Evolutionary conservation across 2,797 vertebrate species (phyloP).

Genomic region (Rhodeus uyekii): DNA sequence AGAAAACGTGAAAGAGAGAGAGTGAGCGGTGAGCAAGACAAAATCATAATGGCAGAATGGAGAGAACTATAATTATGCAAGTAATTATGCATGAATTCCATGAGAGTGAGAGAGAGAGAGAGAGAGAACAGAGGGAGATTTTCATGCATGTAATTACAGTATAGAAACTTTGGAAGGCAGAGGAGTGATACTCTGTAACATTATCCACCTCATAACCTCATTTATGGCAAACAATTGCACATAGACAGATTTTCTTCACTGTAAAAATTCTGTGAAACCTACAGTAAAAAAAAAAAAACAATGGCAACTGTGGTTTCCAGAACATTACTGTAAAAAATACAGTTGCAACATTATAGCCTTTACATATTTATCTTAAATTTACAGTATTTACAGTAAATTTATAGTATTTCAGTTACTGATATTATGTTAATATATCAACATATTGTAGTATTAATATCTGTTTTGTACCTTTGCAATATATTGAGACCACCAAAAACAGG

Average conservation of each 20-base stretch:
- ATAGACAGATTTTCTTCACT: not conserved
- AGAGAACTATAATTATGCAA: conserved; percentile 76
- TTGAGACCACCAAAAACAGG: not conserved
- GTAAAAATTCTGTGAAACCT: not conserved
- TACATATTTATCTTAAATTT: not conserved
- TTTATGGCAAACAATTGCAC: conserved; percentile 22
- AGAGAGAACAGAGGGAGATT: conserved; percentile 63
- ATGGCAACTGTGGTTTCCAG: not conserved
- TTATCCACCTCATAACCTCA: conserved; percentile 44
- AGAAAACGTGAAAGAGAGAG: conserved; percentile 20
- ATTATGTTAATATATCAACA: not conserved
- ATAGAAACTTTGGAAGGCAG: conserved; percentile 64
- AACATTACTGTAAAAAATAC: not conserved
- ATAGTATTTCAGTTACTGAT: not conserved
- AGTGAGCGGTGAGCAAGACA: conserved; percentile 60
- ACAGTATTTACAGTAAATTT: not conserved
- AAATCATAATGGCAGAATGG: conserved; percentile 69
- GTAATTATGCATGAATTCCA: conserved; percentile 80
- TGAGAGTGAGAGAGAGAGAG: conserved; percentile 59
- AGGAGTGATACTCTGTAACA: conserved; percentile 52
- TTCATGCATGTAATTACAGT: conserved; percentile 75
- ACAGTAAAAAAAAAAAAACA: not conserved
- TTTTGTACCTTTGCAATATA: not conserved
- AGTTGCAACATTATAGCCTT: not conserved
- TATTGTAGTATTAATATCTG: not conserved